phyloP scores from a whole-genome alignment of 2,888 invertebrate species.

The Andrena marginata region DNA sequence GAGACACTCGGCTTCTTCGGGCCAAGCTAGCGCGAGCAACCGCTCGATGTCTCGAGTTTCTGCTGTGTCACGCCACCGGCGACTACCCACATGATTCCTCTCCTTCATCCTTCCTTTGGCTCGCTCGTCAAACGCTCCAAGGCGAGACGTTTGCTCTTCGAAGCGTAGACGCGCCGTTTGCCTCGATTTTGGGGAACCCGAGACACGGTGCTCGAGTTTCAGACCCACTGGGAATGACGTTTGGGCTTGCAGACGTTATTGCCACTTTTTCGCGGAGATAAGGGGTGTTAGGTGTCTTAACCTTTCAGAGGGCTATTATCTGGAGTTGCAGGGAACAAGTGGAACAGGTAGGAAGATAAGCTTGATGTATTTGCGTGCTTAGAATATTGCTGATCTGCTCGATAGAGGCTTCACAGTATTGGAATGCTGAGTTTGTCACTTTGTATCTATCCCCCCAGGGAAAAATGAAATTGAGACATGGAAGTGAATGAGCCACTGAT shows the following conservation, averaged over 20 bases:
- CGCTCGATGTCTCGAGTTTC: background rate
- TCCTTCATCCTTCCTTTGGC: background rate
- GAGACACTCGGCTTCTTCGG: constrained; percentile 90
- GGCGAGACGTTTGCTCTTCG: constrained; percentile 3
- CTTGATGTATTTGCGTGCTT: too few relatives aligned
- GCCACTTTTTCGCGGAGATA: background rate
- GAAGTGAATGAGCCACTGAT: too few relatives aligned
- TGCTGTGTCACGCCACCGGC: background rate
- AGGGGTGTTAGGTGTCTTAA: background rate
- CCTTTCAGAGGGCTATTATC: too few relatives aligned
- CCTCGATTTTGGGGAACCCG: background rate
- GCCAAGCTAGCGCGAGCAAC: constrained; percentile 78
- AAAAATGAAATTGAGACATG: too few relatives aligned
- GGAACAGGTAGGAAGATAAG: too few relatives aligned
- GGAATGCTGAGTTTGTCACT: too few relatives aligned
- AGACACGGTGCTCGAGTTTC: background rate
- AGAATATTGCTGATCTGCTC: too few relatives aligned
- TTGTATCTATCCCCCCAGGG: too few relatives aligned
- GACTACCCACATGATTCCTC: background rate
- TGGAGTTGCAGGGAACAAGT: too few relatives aligned
- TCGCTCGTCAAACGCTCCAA: background rate
- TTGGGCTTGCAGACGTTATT: background rate
- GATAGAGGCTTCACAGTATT: too few relatives aligned
- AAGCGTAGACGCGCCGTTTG: background rate
- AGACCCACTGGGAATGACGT: background rate